Evolutionary conservation across 2,113 vertebrate genomes (phyloP).

Genomic region (Microtus oregoni): DNA sequence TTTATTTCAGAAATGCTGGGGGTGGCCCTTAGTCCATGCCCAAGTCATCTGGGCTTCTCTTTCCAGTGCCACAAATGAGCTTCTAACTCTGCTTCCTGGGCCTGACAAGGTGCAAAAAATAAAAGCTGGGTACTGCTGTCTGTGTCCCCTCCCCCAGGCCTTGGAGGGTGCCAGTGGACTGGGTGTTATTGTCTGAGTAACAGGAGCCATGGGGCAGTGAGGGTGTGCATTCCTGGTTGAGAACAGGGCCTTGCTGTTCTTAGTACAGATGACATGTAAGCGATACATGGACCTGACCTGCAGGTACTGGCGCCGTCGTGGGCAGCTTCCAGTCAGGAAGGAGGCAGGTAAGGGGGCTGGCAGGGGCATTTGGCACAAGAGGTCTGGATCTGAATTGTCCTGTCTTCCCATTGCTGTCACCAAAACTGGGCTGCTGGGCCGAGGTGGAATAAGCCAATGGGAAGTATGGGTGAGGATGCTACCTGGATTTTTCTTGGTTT

Average conservation of each 20-base stretch:
- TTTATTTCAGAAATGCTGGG: not conserved
- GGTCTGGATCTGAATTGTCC: slow-evolving; percentile 31
- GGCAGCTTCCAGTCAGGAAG: slow-evolving; percentile 38
- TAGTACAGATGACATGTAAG: slow-evolving; percentile 76
- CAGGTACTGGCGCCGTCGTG: slow-evolving; percentile 40
- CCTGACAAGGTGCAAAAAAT: not conserved
- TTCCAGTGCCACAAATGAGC: not conserved
- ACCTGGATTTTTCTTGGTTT: not conserved
- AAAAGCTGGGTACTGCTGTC: not conserved
- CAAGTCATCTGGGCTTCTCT: slow-evolving; percentile 17
- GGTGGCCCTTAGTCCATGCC: slow-evolving; percentile 7
- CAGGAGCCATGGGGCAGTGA: slow-evolving; percentile 67
- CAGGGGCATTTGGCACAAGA: slow-evolving; percentile 30
- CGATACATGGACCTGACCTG: slow-evolving; percentile 63
- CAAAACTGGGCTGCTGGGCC: slow-evolving; percentile 62
- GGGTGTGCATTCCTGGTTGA: slow-evolving; percentile 50
- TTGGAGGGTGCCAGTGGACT: slow-evolving; percentile 64
- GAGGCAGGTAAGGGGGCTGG: slow-evolving; percentile 30
- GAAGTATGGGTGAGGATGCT: not conserved
- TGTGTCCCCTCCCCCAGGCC: not conserved
- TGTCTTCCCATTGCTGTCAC: slow-evolving; percentile 6
- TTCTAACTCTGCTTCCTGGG: slow-evolving; percentile 12
- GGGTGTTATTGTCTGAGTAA: slow-evolving; percentile 80
- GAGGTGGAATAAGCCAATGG: slow-evolving; percentile 3
- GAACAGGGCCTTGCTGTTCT: slow-evolving; percentile 82